These are phyloP conservation scores for Berghia stephanieae DNA, from an alignment of 1,140 invertebrate species.

Conservation along the genomic window DNA sequence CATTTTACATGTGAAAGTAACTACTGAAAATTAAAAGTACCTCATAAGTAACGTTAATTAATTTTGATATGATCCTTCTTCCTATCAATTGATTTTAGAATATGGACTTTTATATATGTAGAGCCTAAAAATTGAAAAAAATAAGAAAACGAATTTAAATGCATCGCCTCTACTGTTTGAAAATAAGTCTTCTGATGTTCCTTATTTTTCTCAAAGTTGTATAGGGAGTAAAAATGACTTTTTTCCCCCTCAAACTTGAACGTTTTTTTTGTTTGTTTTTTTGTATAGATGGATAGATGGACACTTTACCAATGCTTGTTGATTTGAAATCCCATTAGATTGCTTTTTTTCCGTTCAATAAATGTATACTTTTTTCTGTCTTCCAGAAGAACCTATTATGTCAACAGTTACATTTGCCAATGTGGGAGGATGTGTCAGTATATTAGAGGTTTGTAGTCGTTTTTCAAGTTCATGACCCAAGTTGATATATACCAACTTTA, in stretches of 20 bases:
- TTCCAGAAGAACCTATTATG: constrained; percentile 3
- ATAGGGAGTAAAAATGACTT: not conserved
- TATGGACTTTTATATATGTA: too few relatives aligned
- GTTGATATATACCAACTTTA: not conserved
- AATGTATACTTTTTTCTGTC: not conserved
- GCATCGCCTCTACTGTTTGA: too few relatives aligned
- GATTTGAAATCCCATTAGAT: not conserved
- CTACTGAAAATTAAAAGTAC: too few relatives aligned
- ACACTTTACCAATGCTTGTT: not conserved
- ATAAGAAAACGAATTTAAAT: too few relatives aligned
- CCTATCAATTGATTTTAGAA: too few relatives aligned
- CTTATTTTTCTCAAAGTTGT: too few relatives aligned
- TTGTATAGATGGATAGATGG: not conserved
- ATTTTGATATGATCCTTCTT: too few relatives aligned
- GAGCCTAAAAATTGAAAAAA: too few relatives aligned
- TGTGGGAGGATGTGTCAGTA: constrained; percentile 28
- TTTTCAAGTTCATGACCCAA: not conserved
- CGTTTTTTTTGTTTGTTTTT: not conserved
- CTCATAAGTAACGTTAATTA: too few relatives aligned
- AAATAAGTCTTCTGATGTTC: too few relatives aligned
- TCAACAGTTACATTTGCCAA: constrained; percentile 16
- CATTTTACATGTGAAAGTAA: too few relatives aligned
- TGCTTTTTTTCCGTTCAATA: not conserved
- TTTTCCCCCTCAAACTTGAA: not conserved
- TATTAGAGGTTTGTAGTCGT: constrained; percentile 15